Base-by-base conservation (phyloP, 2,888 invertebrate genomes). In the Mongoloraphidia duomilia region DNA sequence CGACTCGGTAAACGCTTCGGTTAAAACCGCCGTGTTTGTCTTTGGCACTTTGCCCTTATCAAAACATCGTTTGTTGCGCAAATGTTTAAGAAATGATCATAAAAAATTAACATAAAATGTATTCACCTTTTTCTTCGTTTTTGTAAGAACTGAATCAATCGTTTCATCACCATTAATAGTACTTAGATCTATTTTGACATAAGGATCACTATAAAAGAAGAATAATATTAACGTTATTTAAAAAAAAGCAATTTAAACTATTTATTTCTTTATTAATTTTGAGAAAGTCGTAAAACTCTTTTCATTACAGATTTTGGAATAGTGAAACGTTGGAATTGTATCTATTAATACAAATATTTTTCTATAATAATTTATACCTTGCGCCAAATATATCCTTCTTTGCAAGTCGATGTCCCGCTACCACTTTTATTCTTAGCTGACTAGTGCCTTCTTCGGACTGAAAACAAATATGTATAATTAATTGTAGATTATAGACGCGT, bases 321-420 rank as follows among this genome's bases (percentile, higher is more conserved):
- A 26, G 5, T 26, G 26, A 26, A 26, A 26, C 6, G 6, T 26
- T 26, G 26, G 26, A 26, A 26, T 26, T 26, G 6, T 26, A 5
- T 5, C 9, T 11, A 41, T 13, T 5, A 17, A 13, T 13, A 13
- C 3, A 41, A 41, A 41, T 13, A 41, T 41, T 17, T 41, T 26
- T 26, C 3, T 26, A 26, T 26, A 26, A 26, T 26, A n/a, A n/a
- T n/a, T n/a, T n/a, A 42, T 69, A 91, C 91, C 91, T 94, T 61
- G 96, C 95, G 61, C 97, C 97, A 74, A 98, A 97, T 62, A 98
- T 95, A 69, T 98, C 97, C 71, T 97, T 97, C 69, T 95, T 95
- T 49, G 96, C 96, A 63, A 98, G 75, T 59, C 90, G 85, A 68
- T 86, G 84, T 35, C 92, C 94, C 58, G 86, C 83, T 56, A 91